phyloP scores from a whole-genome alignment of 2,113 vertebrate species.

The Lepisosteus oculatus region DNA sequence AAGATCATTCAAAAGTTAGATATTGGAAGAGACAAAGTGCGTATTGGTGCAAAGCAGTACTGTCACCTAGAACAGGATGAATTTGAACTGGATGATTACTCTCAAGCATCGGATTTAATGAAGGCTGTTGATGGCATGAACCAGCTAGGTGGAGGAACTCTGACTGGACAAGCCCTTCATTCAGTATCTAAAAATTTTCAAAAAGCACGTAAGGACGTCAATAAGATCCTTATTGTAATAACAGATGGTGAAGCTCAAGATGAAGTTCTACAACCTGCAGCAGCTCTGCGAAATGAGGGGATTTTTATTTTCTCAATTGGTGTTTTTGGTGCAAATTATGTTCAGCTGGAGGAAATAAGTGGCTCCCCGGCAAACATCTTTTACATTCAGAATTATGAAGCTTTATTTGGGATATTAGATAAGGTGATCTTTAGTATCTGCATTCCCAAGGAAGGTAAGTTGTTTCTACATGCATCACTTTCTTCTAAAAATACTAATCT shows the following conservation, averaged over 20 bases:
- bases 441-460: not conserved
- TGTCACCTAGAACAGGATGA: constrained; percentile 32
- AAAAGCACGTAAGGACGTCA: constrained; percentile 37
- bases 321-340: constrained; percentile 37
- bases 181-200: constrained; percentile 39
- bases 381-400: constrained; percentile 33
- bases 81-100: constrained; percentile 31
- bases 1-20: constrained; percentile 42
- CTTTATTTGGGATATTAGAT: constrained; percentile 25
- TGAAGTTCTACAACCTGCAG: constrained; percentile 37
- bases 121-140: constrained; percentile 37
- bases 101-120: constrained; percentile 16
- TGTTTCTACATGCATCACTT: not conserved
- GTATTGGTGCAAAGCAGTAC: constrained; percentile 49
- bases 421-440: not conserved
- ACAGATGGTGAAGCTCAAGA: constrained; percentile 50
- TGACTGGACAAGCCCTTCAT: constrained; percentile 39
- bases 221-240: constrained; percentile 51
- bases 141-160: constrained; percentile 41
- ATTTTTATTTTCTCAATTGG: constrained; percentile 51
- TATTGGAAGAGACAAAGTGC: constrained; percentile 34
- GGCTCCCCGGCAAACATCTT: constrained; percentile 44
- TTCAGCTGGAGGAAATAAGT: constrained; percentile 50
- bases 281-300: constrained; percentile 43
- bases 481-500: not conserved